A percentile compares a stretch with the other conserved stretches of the same genome.
Evolutionary conservation across 2,888 invertebrate species (phyloP).

Genomic region (Neoaliturus tenellus): DNA sequence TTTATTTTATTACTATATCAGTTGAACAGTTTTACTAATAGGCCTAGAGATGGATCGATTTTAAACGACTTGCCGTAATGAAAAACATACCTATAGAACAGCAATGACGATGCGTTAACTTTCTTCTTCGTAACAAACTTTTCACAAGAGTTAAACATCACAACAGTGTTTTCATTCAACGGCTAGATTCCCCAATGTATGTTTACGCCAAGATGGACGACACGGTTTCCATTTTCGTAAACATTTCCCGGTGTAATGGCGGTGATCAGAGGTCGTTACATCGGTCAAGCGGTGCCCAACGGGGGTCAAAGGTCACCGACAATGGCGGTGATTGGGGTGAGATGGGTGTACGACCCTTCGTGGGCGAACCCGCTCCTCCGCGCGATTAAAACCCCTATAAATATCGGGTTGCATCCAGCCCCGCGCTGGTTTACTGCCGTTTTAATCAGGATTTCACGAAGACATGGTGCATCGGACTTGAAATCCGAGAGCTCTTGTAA

Average conservation of each 20-base stretch:
- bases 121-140: too few species aligned
- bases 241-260: not conserved
- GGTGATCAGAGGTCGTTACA: conserved; percentile 14
- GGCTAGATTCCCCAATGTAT: too few species aligned
- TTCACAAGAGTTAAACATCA: too few species aligned
- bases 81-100: too few species aligned
- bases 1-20: too few species aligned
- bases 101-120: too few species aligned
- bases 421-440: not conserved
- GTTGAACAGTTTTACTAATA: too few species aligned
- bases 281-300: conserved; percentile 2
- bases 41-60: too few species aligned
- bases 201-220: not conserved
- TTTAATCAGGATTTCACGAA: not conserved
- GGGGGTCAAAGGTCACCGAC: not conserved
- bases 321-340: not conserved
- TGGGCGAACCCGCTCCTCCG: not conserved
- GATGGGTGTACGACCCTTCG: not conserved
- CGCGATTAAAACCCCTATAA: not conserved
- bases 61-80: too few species aligned
- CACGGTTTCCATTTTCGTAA: not conserved
- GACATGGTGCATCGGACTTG: not conserved
- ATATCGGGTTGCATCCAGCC: not conserved
- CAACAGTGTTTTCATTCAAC: too few species aligned
- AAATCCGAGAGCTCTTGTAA: too few species aligned